A percentile compares a stretch with the other conserved stretches of the same genome.
These are phyloP conservation scores for Andrena trimmerana DNA, from an alignment of 2,888 invertebrate species.

Conservation along the genomic window DNA sequence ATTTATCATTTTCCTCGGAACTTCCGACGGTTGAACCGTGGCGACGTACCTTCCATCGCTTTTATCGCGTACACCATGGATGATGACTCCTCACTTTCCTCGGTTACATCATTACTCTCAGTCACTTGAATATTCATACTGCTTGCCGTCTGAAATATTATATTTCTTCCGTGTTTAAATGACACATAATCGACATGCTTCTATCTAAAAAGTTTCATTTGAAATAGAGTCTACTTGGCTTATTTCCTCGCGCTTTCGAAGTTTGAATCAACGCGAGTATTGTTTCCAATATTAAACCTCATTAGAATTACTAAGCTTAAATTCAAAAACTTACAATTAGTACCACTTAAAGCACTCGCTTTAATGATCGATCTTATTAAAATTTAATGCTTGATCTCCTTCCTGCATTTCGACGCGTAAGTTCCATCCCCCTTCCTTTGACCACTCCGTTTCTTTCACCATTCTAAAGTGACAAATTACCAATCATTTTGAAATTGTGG, in stretches of 20 bases:
- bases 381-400: too few relatives aligned
- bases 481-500: constrained; percentile 8
- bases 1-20: constrained; percentile 14
- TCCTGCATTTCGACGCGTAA: background rate
- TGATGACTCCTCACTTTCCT: constrained; percentile 16
- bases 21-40: background rate
- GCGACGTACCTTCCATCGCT: background rate
- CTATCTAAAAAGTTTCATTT: background rate
- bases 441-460: background rate
- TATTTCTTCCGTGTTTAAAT: constrained; percentile 1
- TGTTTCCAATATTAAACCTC: background rate
- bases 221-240: too few relatives aligned
- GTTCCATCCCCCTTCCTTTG: background rate
- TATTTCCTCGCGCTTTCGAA: too few relatives aligned
- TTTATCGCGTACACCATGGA: background rate
- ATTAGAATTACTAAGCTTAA: background rate
- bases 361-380: background rate
- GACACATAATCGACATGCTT: background rate
- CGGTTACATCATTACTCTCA: constrained; percentile 16
- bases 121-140: background rate
- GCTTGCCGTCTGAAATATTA: background rate
- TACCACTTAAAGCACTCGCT: background rate
- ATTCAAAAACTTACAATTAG: background rate
- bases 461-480: constrained; percentile 20
- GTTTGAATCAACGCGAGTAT: too few relatives aligned